phyloP scores from a whole-genome alignment of 1,140 invertebrate genomes.

The Spodoptera frugiperda region DNA sequence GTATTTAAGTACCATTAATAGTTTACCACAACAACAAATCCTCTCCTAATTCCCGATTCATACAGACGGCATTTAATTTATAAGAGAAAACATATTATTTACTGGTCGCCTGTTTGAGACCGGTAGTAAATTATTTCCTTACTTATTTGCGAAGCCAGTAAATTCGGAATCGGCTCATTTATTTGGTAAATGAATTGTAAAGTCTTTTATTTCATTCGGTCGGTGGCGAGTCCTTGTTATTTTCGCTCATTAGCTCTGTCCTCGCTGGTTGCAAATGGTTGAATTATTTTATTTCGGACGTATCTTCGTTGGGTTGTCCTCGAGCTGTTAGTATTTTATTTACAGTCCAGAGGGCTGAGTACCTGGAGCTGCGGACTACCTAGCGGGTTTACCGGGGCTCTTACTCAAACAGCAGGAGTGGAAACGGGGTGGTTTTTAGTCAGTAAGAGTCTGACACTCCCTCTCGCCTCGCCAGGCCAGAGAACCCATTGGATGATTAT shows the following conservation, averaged over 20 bases:
- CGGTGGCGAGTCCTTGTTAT: background rate
- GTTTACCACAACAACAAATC: too few species aligned
- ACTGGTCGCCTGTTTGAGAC: background rate
- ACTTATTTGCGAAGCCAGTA: conserved; percentile 8
- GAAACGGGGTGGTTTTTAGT: too few species aligned
- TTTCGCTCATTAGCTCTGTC: conserved; percentile 24
- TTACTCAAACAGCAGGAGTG: too few species aligned
- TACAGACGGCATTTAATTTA: too few species aligned
- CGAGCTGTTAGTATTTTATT: conserved; percentile 5
- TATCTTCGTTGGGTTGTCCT: background rate
- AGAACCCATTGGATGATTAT: too few species aligned
- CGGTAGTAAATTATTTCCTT: conserved; percentile 7
- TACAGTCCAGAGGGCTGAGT: background rate
- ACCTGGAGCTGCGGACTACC: too few species aligned
- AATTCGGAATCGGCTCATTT: conserved; percentile 17
- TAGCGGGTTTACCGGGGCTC: too few species aligned
- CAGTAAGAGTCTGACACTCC: too few species aligned
- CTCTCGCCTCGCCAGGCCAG: too few species aligned
- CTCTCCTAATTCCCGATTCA: too few species aligned
- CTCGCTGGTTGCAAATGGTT: background rate
- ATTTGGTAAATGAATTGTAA: conserved; percentile 30
- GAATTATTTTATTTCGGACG: background rate
- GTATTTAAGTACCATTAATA: too few species aligned
- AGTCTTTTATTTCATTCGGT: conserved; percentile 20
- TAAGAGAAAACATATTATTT: background rate